Conservation (phyloP, 1,140 invertebrate species). For the Metopolophium dirhodum region DNA sequence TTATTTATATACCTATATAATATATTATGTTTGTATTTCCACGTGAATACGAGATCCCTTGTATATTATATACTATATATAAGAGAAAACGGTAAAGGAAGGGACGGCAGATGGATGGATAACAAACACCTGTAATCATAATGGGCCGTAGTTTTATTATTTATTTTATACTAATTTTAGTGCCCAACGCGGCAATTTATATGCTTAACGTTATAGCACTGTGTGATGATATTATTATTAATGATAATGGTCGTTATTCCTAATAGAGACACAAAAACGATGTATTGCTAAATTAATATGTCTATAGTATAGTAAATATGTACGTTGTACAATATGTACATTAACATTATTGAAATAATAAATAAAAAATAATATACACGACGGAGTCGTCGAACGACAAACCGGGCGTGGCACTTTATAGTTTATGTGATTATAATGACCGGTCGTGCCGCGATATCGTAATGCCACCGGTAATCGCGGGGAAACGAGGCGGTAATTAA, state of each 20-base stretch:
- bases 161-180: not conserved
- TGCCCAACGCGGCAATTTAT: not conserved
- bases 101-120: not conserved
- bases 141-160: not conserved
- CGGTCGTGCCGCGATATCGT: conserved; percentile 1
- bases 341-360: not conserved
- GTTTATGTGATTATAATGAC: conserved; percentile 12
- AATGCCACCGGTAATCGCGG: not conserved
- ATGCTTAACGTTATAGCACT: not conserved
- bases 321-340: not conserved
- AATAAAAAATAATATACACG: not conserved
- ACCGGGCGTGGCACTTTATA: conserved; percentile 1
- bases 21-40: too few species aligned
- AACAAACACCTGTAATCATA: not conserved
- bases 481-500: not conserved
- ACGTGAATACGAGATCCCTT: too few species aligned
- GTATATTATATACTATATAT: too few species aligned
- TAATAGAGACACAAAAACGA: conserved; percentile 9
- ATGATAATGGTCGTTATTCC: not conserved
- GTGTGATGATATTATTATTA: not conserved
- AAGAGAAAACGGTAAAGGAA: too few species aligned
- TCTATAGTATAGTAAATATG: not conserved
- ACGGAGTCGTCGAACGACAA: not conserved
- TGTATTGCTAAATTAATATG: conserved; percentile 1
- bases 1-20: too few species aligned